Percentiles rank a stretch among this genome's conserved stretches.
Conservation (phyloP, 2,797 vertebrate species). For the Gallirallus australis region DNA sequence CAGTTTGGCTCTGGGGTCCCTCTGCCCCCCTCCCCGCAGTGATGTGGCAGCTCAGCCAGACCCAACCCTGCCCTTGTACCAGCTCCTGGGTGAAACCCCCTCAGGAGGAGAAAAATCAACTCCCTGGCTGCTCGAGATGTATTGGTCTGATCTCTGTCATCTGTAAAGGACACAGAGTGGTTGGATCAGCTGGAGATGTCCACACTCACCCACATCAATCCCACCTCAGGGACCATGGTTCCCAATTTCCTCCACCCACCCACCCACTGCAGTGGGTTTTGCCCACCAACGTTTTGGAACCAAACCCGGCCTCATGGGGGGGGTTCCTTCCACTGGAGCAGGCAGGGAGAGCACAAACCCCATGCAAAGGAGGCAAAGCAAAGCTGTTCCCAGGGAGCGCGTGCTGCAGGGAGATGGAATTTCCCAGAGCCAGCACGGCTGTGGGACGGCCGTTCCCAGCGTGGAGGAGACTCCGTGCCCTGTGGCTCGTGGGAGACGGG, state of each 20-base stretch:
- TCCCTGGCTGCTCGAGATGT: neutral
- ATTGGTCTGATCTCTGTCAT: neutral
- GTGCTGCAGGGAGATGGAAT: fast-evolving
- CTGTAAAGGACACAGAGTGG: fast-evolving
- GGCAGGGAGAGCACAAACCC: neutral
- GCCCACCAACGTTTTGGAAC: fast-evolving
- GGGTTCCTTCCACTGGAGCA: neutral
- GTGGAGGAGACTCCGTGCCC: neutral
- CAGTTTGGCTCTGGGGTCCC: neutral
- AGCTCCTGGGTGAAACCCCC: neutral
- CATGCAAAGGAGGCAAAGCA: fast-evolving
- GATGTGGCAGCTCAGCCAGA: neutral
- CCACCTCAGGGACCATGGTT: neutral
- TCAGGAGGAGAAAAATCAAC: neutral
- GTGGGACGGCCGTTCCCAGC: neutral
- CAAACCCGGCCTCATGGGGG: fast-evolving
- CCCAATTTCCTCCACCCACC: neutral
- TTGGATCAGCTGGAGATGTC: neutral
- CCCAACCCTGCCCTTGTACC: neutral
- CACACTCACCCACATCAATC: neutral
- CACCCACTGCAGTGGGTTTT: neutral
- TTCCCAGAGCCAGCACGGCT: neutral
- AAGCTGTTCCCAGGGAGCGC: fast-evolving
- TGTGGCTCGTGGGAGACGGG: fast-evolving
- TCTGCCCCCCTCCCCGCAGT: neutral